A percentile compares a stretch with the other conserved stretches of the same genome.
phyloP scores from a whole-genome alignment of 2,888 invertebrate genomes.

The Trachelus stipa region DNA sequence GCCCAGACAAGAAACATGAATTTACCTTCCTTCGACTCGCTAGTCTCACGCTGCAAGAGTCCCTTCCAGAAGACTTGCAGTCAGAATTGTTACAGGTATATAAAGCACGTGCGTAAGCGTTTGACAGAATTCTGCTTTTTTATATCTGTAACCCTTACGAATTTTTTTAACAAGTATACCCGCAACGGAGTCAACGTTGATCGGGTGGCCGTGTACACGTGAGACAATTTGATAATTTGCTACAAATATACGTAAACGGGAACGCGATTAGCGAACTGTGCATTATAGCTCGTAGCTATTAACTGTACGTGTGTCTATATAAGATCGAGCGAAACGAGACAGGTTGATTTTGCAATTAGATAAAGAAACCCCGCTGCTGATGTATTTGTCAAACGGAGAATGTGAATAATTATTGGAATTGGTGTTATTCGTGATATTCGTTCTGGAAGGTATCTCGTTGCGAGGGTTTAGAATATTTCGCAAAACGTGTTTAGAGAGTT shows the following conservation, averaged over 20 bases:
- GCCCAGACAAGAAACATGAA: not conserved
- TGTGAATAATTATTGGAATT: not conserved
- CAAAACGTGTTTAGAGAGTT: not conserved
- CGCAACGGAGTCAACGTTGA: not conserved
- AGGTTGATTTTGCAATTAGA: not conserved
- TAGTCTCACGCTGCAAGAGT: not conserved
- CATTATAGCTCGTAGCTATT: not conserved
- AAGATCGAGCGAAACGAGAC: not conserved
- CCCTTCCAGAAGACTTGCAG: not conserved
- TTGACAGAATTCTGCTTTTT: not conserved
- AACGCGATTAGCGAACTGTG: not conserved
- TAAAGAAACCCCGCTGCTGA: not conserved
- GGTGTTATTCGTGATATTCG: not conserved
- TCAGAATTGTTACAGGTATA: not conserved
- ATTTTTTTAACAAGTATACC: not conserved
- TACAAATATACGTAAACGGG: not conserved
- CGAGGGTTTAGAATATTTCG: not conserved
- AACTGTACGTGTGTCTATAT: not conserved
- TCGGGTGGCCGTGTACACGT: not conserved
- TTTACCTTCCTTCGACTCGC: slow-evolving; percentile 2
- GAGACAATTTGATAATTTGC: not conserved
- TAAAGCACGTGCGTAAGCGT: not conserved
- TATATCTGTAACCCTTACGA: not conserved
- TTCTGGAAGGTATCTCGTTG: not conserved
- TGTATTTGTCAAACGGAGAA: not conserved